Base-by-base conservation (phyloP, 2,888 invertebrate genomes). In the Tachina fera region DNA sequence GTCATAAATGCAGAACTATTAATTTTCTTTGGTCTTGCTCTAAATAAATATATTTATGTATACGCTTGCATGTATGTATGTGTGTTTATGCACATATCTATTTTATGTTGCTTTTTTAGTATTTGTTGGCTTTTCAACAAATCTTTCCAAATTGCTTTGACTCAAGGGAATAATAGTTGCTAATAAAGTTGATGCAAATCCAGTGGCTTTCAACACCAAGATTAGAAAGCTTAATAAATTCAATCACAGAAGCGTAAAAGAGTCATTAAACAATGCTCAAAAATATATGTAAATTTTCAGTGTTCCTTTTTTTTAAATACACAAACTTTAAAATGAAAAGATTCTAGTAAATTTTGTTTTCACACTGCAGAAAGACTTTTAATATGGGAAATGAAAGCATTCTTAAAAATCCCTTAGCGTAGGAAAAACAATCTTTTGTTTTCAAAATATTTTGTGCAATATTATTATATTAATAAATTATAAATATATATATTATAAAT, bases 121-220 rank as follows among this genome's bases (percentile, higher is more conserved):
- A 51, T 63, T 22, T 61, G 47, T 49, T 43, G 19, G 2, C n/a
- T 56, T 56, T 65, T 19, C 43, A 60, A 22, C 61, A 76, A 75
- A 83, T 79, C 78, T 79, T 63, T 58, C 53, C 41, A 75, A 79
- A 79, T 63, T 72, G 63, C 79, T 61, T 58, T 11, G 56, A 74
- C 74, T 61, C 70, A n/a, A 63, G 78, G 78, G 83, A 79, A 79
- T 58, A 53, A 16, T 16, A 68, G 53, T 56, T 78, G 61, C 43
- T 78, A 47, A 10, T 47, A 47, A 74, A 51, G 47, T 83, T 49
- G 56, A 78, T 68, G 72, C 71, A 83, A 83, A 78, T 83, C 72
- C 61, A 51, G 14, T 43, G 39, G 31, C 19, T 45, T 49, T 78
- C 70, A 74, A 43, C 83, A 83, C 56, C 56, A 68, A 45, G 51